Conservation (phyloP, 2,888 invertebrate species). For the Acleris literana region DNA sequence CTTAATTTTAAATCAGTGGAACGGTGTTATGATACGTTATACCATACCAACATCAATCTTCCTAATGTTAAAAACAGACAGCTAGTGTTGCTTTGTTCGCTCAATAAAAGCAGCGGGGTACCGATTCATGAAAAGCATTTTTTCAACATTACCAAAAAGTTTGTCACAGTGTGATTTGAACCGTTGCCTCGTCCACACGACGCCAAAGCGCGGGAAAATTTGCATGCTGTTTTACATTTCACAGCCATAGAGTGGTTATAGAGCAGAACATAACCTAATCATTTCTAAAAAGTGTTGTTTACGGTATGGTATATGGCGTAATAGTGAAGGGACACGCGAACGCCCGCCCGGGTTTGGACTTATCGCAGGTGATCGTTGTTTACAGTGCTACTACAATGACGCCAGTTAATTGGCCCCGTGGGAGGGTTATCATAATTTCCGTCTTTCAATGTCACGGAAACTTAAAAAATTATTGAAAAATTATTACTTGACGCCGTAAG, state of each 20-base stretch:
- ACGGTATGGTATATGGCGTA: constrained; percentile 35
- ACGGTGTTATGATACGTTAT: neutral
- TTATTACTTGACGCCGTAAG: neutral
- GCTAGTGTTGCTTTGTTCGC: constrained; percentile 23
- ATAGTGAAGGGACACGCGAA: constrained; percentile 42
- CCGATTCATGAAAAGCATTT: constrained; percentile 37
- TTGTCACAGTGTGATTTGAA: constrained; percentile 63
- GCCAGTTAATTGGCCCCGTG: constrained; percentile 31
- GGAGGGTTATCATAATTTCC: constrained; percentile 29
- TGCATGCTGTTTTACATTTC: constrained; percentile 32
- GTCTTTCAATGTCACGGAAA: constrained; percentile 27
- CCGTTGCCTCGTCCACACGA: constrained; percentile 61
- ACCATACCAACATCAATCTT: constrained; percentile 10
- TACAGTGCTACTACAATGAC: constrained; percentile 31
- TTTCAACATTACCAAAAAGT: constrained; percentile 40
- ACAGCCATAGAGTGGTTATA: constrained; percentile 30
- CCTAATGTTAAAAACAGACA: constrained; percentile 10
- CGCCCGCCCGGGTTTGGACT: constrained; percentile 36
- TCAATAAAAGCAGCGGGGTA: constrained; percentile 15
- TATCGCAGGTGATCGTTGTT: constrained; percentile 43
- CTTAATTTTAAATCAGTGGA: too few relatives aligned
- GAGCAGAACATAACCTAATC: constrained; percentile 21
- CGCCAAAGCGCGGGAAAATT: constrained; percentile 40
- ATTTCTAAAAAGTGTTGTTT: constrained; percentile 31
- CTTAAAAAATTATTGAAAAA: constrained; percentile 15